phyloP scores from a whole-genome alignment of 2,888 invertebrate species.

The Blera fallax region DNA sequence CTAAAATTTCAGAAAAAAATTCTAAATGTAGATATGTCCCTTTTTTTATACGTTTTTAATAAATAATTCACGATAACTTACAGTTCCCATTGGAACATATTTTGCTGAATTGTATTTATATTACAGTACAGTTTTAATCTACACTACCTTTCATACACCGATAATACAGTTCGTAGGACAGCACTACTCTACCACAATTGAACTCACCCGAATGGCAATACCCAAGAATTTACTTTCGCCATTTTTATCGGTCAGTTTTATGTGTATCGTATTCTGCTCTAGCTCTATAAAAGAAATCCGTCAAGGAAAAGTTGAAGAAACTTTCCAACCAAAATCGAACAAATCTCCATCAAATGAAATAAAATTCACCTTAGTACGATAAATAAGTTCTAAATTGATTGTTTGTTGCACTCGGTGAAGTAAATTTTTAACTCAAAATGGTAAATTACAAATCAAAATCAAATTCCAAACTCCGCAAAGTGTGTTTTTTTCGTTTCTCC shows the following conservation, averaged over 20 bases:
- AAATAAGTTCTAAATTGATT: constrained; percentile 39
- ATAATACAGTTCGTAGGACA: neutral
- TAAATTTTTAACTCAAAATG: constrained; percentile 60
- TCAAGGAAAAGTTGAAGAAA: constrained; percentile 49
- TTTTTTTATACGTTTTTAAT: no score
- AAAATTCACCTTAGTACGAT: constrained; percentile 40
- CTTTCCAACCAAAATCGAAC: constrained; percentile 52
- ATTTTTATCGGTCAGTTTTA: constrained; percentile 65
- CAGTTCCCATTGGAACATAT: no score
- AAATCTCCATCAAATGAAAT: constrained; percentile 60
- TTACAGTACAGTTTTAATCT: neutral
- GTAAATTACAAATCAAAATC: constrained; percentile 41
- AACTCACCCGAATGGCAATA: constrained; percentile 33
- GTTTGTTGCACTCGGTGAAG: constrained; percentile 50
- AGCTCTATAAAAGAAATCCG: constrained; percentile 57
- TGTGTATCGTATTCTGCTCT: constrained; percentile 63
- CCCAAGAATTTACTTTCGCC: constrained; percentile 39
- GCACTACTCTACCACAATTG: constrained; percentile 10
- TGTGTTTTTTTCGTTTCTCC: constrained; percentile 46
- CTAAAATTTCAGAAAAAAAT: no score
- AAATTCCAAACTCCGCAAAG: constrained; percentile 28
- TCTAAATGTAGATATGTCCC: no score
- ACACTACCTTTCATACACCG: neutral
- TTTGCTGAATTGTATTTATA: no score
- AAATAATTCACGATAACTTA: no score